phyloP scores from a whole-genome alignment of 2,113 vertebrate species.

The Xenus cinereus region DNA sequence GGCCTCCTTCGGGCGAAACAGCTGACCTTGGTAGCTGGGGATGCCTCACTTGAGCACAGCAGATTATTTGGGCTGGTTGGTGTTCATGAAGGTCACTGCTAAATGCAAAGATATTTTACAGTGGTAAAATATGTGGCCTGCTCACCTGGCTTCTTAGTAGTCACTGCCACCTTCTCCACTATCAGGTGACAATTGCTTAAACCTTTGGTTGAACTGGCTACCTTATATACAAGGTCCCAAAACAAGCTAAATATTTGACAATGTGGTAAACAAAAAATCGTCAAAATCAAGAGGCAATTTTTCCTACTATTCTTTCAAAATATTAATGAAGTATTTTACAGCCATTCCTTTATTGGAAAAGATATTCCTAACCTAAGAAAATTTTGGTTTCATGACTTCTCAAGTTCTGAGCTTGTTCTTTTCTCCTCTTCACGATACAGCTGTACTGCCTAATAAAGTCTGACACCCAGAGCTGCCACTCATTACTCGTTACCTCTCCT shows the following conservation, averaged over 20 bases:
- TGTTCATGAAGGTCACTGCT: not conserved
- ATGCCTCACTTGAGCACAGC: not conserved
- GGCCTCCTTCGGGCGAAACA: not conserved
- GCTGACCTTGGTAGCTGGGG: not conserved
- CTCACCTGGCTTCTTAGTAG: not conserved
- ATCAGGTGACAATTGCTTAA: not conserved
- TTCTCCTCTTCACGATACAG: not conserved
- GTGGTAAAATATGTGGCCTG: not conserved
- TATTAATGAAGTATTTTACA: not conserved
- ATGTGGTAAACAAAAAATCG: not conserved
- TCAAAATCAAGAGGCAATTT: not conserved
- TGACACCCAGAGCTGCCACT: fast-evolving
- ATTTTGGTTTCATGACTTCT: not conserved
- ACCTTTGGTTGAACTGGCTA: not conserved
- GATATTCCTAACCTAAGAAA: not conserved
- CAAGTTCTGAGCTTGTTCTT: not conserved
- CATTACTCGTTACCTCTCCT: not conserved
- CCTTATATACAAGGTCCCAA: not conserved
- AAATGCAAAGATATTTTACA: not conserved
- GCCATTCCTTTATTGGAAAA: not conserved
- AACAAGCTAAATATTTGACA: not conserved
- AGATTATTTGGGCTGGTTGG: not conserved
- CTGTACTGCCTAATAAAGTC: not conserved
- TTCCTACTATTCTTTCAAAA: not conserved
- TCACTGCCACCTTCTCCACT: not conserved